Base-by-base conservation (phyloP, 1,140 invertebrate genomes). In the Atta cephalotes region DNA sequence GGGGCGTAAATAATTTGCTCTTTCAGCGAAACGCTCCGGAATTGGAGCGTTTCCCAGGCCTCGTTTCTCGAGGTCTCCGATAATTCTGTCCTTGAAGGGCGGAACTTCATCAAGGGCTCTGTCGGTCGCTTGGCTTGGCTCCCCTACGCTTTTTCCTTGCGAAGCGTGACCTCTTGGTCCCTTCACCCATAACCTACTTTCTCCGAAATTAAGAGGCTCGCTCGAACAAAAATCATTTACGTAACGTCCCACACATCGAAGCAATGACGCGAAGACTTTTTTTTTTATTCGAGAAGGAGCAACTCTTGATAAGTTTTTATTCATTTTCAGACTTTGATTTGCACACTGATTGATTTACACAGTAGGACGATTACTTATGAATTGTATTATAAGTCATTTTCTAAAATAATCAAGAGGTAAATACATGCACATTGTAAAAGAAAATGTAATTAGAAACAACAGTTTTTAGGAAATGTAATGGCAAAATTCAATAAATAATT, bases 161-260 rank as follows among this genome's bases (percentile, higher is more conserved):
- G 66, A 80, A 79, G 62, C 74, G 76, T 71, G 89, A 90, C 89
- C 88, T 87, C 60, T 25, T 62, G 60, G 79, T 88, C 71, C 88
- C 89, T 87, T 90, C 88, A 80, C 62, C 66, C 82, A 58, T 71
- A 82, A 63, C 80, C 89, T 85, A 90, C 89, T 90, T 90, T 90
- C 89, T 78, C 89, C 80, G 68, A 89, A 90, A 89, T 88, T 85
- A 86, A 88, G 80, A 88, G 85, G 53, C 25, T 78, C 70, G 56
- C 60, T 74, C 45, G 49, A 70, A 89, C 72, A 79, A 80, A 80
- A 87, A 89, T 51, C 71, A 77, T 74, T 86, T 60, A 56, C 56
- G 60, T 45, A 79, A 82, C 79, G 53, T 71, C 39, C 28, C 80
- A 65, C 70, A 58, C 53, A 53, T 71, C 53, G 65, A 81, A n/a